Conservation (phyloP, 2,113 vertebrate species). For the Salvelinus namaycush region DNA sequence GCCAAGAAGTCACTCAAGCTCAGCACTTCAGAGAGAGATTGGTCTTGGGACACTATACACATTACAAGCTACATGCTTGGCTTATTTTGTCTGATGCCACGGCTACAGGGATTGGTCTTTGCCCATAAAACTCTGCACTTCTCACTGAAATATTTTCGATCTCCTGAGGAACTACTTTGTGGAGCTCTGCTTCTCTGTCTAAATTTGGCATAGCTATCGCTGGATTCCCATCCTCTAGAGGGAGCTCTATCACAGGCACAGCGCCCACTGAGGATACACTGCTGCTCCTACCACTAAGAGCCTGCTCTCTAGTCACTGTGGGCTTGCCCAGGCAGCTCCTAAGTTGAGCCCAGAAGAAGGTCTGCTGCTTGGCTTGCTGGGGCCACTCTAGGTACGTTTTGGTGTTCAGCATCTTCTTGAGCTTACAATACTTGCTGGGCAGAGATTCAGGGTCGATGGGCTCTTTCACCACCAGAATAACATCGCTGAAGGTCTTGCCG, state of each 20-base stretch:
- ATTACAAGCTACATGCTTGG: background rate
- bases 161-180: background rate
- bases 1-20: constrained; percentile 9
- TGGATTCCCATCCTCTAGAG: constrained; percentile 25
- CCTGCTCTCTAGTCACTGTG: background rate
- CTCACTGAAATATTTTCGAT: background rate
- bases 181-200: constrained; percentile 10
- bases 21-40: background rate
- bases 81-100: constrained; percentile 15
- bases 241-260: constrained; percentile 35
- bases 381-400: constrained; percentile 88
- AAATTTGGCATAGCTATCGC: background rate
- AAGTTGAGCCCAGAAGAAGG: constrained; percentile 84
- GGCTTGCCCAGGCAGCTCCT: constrained; percentile 75
- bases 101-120: constrained; percentile 24
- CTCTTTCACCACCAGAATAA: constrained; percentile 82
- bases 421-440: constrained; percentile 80
- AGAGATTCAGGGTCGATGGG: constrained; percentile 72
- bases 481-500: constrained; percentile 75
- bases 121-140: constrained; percentile 14
- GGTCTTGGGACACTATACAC: background rate
- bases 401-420: constrained; percentile 79
- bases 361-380: constrained; percentile 66
- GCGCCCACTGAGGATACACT: constrained; percentile 30
- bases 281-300: constrained; percentile 39